phyloP scores from a whole-genome alignment of 1,140 invertebrate genomes.

The Lysiphlebus fabarum region DNA sequence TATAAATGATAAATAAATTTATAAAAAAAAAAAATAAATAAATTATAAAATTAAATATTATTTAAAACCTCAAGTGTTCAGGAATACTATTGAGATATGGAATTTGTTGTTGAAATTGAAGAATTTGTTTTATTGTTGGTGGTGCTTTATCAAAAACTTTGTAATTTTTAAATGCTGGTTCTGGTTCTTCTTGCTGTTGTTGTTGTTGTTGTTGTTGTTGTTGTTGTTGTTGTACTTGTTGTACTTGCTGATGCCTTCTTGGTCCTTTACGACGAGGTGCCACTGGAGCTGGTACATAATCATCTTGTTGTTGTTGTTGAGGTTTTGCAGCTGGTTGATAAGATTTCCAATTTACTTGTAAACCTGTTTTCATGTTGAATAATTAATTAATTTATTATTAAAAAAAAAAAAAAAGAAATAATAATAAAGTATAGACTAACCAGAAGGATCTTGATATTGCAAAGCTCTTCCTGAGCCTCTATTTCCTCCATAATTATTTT shows the following conservation, averaged over 20 bases:
- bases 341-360: conserved; percentile 48
- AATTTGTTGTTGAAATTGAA: conserved; percentile 50
- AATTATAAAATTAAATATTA: not conserved
- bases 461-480: conserved; percentile 42
- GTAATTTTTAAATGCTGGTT: conserved; percentile 30
- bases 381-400: conserved; percentile 7
- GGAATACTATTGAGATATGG: conserved; percentile 51
- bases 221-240: conserved; percentile 28
- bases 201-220: conserved; percentile 29
- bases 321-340: conserved; percentile 34
- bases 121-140: conserved; percentile 43
- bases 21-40: not conserved
- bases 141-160: conserved; percentile 43
- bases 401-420: not conserved
- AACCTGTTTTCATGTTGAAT: conserved; percentile 32
- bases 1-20: too few relatives aligned
- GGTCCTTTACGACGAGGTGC: conserved; percentile 22
- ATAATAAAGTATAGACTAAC: conserved; percentile 34
- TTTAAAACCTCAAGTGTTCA: conserved; percentile 46
- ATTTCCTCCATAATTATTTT: conserved; percentile 26
- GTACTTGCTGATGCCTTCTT: conserved; percentile 12
- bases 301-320: conserved; percentile 24
- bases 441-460: conserved; percentile 48
- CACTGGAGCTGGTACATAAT: conserved; percentile 24
- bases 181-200: conserved; percentile 19